Evolutionary conservation across 2,797 vertebrate species (phyloP), one percentile per base, ranked within the genome.

Genomic region (Platyrinchus mystaceus): DNA sequence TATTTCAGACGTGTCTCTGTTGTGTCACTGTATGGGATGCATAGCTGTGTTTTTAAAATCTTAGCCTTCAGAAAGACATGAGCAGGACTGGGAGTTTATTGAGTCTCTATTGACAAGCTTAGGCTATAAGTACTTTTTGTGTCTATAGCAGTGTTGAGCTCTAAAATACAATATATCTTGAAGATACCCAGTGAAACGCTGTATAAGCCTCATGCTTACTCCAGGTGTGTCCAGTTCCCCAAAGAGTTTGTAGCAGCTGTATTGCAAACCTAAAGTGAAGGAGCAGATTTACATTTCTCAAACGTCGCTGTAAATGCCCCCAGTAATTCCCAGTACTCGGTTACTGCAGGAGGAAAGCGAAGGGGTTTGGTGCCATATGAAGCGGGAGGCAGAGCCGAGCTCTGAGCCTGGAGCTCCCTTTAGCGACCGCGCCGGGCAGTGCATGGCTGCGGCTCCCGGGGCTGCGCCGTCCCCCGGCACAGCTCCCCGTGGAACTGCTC

Each of bases 331-430:
- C 5, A 14, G 60, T 43, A 15, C 26, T 60, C 22, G 24, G 69
- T 39, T 44, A 46, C 77, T 5, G 46, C 32, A 56, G 50, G 68
- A 77, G 62, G 64, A 39, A 41, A 49, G 56, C 7, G 18, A 41
- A 2, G 2, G 12, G 17, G 4, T 52, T 21, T 4, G 44, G n/a
- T 3, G 55, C 3, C 30, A 8, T 14, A 18, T 5, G 5, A 7
- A 22, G 27, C 0, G 19, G 12, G 10, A 27, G 50, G 18, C 20
- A 12, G 47, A 4, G 24, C 47, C 43, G 37, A 94, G 96, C 41
- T 13, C 64, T 77, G 91, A 87, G 89, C 95, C 94, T 97, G 94
- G 97, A 97, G 97, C 84, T 94, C 97, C 98, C 56, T 95, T 32
- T 18, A 90, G 98, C 97, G 97, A 43, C 3, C 0, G 14, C 47